Evolutionary conservation across 2,888 invertebrate species (phyloP).

Genomic region (Dascillus cervinus): DNA sequence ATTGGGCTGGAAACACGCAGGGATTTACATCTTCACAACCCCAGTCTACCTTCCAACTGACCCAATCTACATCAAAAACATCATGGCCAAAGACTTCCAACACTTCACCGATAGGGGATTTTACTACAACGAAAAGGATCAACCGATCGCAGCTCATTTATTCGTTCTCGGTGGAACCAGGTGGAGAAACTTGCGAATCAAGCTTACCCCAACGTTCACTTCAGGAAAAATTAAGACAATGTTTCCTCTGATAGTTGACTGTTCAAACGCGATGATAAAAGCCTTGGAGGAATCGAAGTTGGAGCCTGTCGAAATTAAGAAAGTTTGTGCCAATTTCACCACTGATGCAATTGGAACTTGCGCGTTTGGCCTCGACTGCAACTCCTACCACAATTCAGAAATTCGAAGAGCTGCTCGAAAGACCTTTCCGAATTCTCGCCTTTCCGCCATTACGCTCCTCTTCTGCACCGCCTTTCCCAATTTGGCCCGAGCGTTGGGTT

Average conservation of each 20-base stretch:
- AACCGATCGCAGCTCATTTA: constrained; percentile 34
- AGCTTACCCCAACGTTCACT: constrained; percentile 45
- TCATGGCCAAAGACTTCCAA: constrained; percentile 40
- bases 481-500: too few species aligned
- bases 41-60: constrained; percentile 21
- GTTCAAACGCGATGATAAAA: constrained; percentile 24
- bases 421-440: too few species aligned
- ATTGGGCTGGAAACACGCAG: constrained; percentile 8
- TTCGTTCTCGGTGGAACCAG: constrained; percentile 38
- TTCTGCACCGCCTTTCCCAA: too few species aligned
- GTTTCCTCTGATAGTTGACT: constrained; percentile 39
- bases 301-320: constrained; percentile 18
- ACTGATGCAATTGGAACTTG: constrained; percentile 37
- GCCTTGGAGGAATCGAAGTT: constrained; percentile 16
- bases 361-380: constrained; percentile 36
- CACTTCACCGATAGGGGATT: constrained; percentile 41
- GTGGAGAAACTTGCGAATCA: constrained; percentile 44
- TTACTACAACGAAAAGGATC: constrained; percentile 35
- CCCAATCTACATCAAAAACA: constrained; percentile 38
- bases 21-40: constrained; percentile 6
- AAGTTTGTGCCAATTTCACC: constrained; percentile 30
- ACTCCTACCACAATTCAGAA: constrained; percentile 25
- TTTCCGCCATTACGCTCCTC: too few species aligned
- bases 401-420: too few species aligned
- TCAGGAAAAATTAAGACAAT: constrained; percentile 45